phyloP scores from a whole-genome alignment of 1,140 invertebrate genomes.

The Ooceraea biroi region DNA sequence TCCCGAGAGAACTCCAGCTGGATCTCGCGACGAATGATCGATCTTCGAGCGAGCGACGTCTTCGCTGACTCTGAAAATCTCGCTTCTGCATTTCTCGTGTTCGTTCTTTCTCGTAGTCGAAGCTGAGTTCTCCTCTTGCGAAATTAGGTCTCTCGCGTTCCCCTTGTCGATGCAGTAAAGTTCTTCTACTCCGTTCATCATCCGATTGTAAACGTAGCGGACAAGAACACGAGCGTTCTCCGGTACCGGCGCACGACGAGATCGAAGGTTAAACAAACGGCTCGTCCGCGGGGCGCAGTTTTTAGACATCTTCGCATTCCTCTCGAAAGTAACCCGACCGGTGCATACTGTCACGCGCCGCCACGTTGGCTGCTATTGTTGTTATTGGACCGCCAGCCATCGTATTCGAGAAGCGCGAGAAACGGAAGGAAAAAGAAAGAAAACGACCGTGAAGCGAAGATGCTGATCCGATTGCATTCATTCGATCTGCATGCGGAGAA shows the following conservation, averaged over 20 bases:
- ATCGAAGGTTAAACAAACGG: slow-evolving; percentile 54
- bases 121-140: too few species aligned
- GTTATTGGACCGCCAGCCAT: slow-evolving; percentile 41
- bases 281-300: slow-evolving; percentile 29
- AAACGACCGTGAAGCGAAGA: not conserved
- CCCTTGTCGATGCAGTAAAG: too few species aligned
- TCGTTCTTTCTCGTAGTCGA: too few species aligned
- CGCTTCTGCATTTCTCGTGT: too few species aligned
- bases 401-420: slow-evolving; percentile 8
- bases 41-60: too few species aligned
- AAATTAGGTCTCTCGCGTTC: too few species aligned
- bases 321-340: slow-evolving; percentile 46
- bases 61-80: too few species aligned
- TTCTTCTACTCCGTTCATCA: too few species aligned
- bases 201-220: too few species aligned
- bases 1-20: too few species aligned
- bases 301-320: slow-evolving; percentile 40
- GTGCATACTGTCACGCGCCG: slow-evolving; percentile 49
- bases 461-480: slow-evolving; percentile 26
- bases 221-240: slow-evolving; percentile 27
- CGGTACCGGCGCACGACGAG: slow-evolving; percentile 4
- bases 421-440: not conserved
- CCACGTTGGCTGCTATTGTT: slow-evolving; percentile 29
- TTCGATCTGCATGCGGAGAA: slow-evolving; percentile 63
- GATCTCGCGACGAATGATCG: too few species aligned